Evolutionary conservation across 2,888 invertebrate genomes (phyloP).

Genomic region (Emmelina monodactyla): DNA sequence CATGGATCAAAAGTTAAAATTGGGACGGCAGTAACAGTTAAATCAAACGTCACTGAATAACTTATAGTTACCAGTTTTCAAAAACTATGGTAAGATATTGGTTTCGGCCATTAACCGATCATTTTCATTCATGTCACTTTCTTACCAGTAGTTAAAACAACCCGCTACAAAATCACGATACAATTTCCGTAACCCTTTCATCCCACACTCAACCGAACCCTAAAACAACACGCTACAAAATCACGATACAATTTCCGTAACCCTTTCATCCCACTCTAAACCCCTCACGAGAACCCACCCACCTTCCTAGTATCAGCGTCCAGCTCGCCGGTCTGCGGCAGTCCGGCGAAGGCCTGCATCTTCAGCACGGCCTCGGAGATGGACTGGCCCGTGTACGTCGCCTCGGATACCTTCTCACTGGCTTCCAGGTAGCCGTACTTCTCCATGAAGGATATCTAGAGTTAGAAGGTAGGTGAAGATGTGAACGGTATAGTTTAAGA

Average conservation of each 20-base stretch:
- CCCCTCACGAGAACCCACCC: slow-evolving; percentile 10
- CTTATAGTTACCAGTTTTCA: no score
- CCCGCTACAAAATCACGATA: background rate
- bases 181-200: background rate
- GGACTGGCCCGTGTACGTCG: slow-evolving; percentile 69
- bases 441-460: slow-evolving; percentile 74
- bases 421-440: slow-evolving; percentile 74
- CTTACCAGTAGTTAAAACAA: no score
- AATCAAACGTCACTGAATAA: no score
- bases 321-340: slow-evolving; percentile 72
- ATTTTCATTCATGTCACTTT: no score
- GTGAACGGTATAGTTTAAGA: slow-evolving; percentile 13
- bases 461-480: slow-evolving; percentile 6
- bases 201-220: background rate
- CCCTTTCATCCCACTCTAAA: background rate
- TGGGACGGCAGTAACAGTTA: no score
- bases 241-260: background rate
- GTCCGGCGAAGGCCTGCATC: slow-evolving; percentile 76
- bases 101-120: no score
- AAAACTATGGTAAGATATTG: no score
- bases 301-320: slow-evolving; percentile 71
- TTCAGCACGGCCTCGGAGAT: slow-evolving; percentile 69
- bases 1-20: no score
- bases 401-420: slow-evolving; percentile 50
- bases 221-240: no score